These are phyloP conservation scores for Caenorhabditis sp. DNA, from an alignment of 2,888 invertebrate genomes.

Conservation along the genomic window DNA sequence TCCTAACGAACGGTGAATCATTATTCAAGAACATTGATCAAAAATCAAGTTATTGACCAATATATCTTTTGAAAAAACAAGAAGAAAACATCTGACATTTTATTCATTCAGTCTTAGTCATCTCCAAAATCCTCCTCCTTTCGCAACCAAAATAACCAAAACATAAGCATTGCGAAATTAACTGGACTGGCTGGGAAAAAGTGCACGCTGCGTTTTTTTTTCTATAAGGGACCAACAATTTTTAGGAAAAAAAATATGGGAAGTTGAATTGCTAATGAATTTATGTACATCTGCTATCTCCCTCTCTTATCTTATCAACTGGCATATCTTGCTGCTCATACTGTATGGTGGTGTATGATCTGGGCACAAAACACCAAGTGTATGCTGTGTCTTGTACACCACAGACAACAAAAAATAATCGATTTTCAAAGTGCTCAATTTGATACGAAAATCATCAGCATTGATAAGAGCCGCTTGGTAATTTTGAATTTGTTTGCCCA, in stretches of 20 bases:
- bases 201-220: not conserved
- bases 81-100: not conserved
- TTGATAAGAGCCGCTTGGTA: constrained; percentile 35
- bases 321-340: not conserved
- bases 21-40: no score
- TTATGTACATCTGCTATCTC: not conserved
- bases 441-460: constrained; percentile 30
- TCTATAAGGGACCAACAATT: not conserved
- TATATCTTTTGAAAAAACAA: not conserved
- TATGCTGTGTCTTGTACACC: constrained; percentile 37
- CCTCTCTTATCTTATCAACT: not conserved
- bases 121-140: not conserved
- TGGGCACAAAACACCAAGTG: constrained; percentile 51
- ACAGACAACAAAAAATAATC: constrained; percentile 30
- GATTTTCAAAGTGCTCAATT: constrained; percentile 52
- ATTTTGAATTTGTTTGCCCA: constrained; percentile 29
- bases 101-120: not conserved
- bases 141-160: not conserved
- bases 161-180: constrained; percentile 2
- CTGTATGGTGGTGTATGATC: no score
- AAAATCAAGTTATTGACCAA: no score
- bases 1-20: no score
- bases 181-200: not conserved
- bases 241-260: no score
- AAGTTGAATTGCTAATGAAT: not conserved